These are phyloP conservation scores for Enoplosus armatus DNA, from an alignment of 2,797 vertebrate genomes.

Conservation along the genomic window DNA sequence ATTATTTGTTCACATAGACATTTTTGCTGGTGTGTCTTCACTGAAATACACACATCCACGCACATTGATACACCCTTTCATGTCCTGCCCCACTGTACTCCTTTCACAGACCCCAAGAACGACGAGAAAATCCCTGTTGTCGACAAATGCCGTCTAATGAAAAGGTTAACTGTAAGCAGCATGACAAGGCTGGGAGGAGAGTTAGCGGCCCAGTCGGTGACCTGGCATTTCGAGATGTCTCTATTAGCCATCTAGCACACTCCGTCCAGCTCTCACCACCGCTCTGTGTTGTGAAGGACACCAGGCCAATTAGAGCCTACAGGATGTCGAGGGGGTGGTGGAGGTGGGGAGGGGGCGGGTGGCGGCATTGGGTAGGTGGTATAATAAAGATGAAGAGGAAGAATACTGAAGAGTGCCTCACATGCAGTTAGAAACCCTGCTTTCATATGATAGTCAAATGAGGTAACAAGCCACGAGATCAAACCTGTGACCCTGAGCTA, in stretches of 20 bases:
- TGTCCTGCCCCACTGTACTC: slow-evolving; percentile 10
- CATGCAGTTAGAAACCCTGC: slow-evolving; percentile 31
- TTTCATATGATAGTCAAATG: slow-evolving; percentile 56
- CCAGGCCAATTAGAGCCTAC: slow-evolving; percentile 76
- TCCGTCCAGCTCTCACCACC: slow-evolving; percentile 50
- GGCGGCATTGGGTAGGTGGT: slow-evolving; percentile 47
- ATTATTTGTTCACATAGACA: background rate
- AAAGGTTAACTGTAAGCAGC: slow-evolving; percentile 81
- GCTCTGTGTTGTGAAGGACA: slow-evolving; percentile 72
- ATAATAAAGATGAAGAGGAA: slow-evolving; percentile 51
- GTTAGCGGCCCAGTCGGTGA: slow-evolving; percentile 66
- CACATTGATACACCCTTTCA: slow-evolving; percentile 5
- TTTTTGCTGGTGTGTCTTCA: background rate
- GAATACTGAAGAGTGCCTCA: slow-evolving; percentile 17
- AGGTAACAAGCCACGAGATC: slow-evolving; percentile 57
- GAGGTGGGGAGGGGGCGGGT: slow-evolving; percentile 10
- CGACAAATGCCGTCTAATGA: slow-evolving; percentile 74
- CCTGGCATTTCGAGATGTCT: slow-evolving; percentile 83
- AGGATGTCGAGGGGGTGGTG: slow-evolving; percentile 36
- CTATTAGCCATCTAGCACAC: slow-evolving; percentile 70
- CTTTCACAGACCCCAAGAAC: slow-evolving; percentile 1
- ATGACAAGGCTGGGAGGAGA: slow-evolving; percentile 70
- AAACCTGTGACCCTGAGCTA: slow-evolving; percentile 60
- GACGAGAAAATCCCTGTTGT: slow-evolving; percentile 56
- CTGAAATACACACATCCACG: background rate